Conservation (phyloP, 2,797 vertebrate species). For the Chiloscyllium punctatum region DNA sequence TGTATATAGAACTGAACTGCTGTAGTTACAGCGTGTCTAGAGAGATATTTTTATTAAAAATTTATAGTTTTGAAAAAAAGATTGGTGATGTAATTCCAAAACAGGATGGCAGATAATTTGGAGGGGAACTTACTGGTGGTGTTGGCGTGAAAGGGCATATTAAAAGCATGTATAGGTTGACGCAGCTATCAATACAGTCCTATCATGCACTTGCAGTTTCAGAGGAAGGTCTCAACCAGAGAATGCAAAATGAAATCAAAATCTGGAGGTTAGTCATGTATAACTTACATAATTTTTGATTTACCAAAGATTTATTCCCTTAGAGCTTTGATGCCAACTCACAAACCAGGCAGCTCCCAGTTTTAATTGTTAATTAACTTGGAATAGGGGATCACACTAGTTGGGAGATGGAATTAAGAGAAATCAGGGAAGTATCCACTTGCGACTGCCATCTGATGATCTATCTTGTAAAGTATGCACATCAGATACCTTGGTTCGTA, state of each 20-base stretch:
- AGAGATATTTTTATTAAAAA: too few species aligned
- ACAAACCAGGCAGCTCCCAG: not conserved
- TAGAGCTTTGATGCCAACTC: not conserved
- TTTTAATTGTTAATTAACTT: not conserved
- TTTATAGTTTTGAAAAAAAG: too few species aligned
- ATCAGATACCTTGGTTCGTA: not conserved
- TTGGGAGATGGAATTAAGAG: not conserved
- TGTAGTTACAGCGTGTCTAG: too few species aligned
- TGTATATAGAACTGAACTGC: too few species aligned
- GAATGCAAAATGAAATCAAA: not conserved
- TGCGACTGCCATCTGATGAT: not conserved
- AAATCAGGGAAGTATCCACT: not conserved
- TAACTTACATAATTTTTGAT: not conserved
- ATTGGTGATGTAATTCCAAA: too few species aligned
- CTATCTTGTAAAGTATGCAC: too few species aligned
- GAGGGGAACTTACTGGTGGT: not conserved
- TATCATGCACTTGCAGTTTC: not conserved
- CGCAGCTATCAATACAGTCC: not conserved
- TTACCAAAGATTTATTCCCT: not conserved
- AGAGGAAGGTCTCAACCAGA: not conserved
- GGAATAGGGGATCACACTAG: not conserved
- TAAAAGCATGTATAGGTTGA: not conserved
- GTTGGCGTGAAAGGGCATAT: not conserved
- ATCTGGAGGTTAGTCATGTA: not conserved
- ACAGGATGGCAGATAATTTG: too few species aligned